phyloP scores from a whole-genome alignment of 2,797 vertebrate genomes.

The Oceanodroma leucorhoa region DNA sequence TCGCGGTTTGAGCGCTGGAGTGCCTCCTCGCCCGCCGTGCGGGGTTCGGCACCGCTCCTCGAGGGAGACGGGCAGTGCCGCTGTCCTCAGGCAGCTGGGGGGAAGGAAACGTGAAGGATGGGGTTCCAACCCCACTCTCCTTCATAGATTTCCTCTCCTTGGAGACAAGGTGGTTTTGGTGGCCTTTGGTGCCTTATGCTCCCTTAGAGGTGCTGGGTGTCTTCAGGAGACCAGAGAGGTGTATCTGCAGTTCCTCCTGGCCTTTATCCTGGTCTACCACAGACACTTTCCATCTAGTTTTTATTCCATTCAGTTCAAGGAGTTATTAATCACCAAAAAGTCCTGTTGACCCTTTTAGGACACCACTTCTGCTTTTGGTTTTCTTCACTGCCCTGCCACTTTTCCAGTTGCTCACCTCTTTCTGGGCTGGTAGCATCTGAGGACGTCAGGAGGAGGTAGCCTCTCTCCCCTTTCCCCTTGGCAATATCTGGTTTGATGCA shows the following conservation, averaged over 20 bases:
- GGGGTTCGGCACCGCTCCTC: no score
- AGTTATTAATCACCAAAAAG: neutral
- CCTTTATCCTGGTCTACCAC: neutral
- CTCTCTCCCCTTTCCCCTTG: neutral
- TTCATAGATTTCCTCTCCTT: neutral
- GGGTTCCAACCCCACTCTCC: neutral
- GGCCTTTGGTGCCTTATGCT: neutral
- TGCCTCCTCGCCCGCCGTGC: fast-evolving
- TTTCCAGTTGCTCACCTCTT: neutral
- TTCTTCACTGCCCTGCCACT: neutral
- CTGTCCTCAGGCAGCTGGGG: neutral
- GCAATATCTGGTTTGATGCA: neutral
- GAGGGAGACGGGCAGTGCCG: neutral
- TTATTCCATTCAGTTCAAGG: neutral
- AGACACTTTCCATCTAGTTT: neutral
- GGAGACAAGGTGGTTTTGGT: neutral
- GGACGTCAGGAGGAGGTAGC: neutral
- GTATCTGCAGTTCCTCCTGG: neutral
- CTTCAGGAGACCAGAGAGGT: neutral
- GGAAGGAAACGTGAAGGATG: neutral
- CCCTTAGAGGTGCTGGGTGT: neutral
- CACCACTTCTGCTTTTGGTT: neutral
- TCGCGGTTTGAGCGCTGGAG: neutral
- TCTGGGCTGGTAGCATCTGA: neutral
- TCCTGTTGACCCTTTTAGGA: neutral